Evolutionary conservation across 2,888 invertebrate species (phyloP), one percentile per base, ranked within the genome.

Genomic region (Mesopsocus fuscifrons): DNA sequence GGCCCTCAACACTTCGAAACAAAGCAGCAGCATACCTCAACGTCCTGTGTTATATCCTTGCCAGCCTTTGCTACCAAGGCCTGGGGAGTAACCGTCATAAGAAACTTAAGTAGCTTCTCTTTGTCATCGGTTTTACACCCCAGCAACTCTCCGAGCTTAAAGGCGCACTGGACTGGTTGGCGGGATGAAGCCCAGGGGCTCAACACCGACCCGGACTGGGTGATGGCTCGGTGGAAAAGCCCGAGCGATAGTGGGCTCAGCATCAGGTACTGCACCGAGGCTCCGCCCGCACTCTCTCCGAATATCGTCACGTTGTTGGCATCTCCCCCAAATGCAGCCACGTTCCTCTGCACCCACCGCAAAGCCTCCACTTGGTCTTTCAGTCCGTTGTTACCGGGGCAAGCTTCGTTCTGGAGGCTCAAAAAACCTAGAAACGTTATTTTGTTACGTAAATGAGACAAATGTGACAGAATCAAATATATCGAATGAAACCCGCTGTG

Each of bases 11-110:
- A 17, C 4, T 17, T 17, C 4, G 33, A 15, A 8, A 33, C 3
- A 3, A 4, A 33, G 33, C 33, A 4, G 15, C 34, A 34, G 18
- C 47, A 66, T 63, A 26, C 63, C 65, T 71, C 69, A 42, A 77
- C 61, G 47, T 67, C 59, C 8, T 67, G n/a, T n/a, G n/a, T n/a
- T n/a, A n/a, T n/a, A n/a, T n/a, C n/a, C 33, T 33, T 9, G 6
- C 9, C 33, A 16, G 4, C 9, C 17, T 9, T 9, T 33, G 15
- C 5, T 5, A 33, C 33, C 3, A 33, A 33, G 17, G 15, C 33
- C 9, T 33, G 15, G 17, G 15, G 33, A 15, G 33, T 6, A 6
- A 17, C 33, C 17, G 15, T 33, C 17, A 16, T 33, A 15, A 33
- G 17, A 33, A 33, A 33, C 5, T 33, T 17, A 9, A 33, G 3